These are phyloP conservation scores for Narcine bancroftii DNA, from an alignment of 2,113 vertebrate genomes.

Conservation along the genomic window DNA sequence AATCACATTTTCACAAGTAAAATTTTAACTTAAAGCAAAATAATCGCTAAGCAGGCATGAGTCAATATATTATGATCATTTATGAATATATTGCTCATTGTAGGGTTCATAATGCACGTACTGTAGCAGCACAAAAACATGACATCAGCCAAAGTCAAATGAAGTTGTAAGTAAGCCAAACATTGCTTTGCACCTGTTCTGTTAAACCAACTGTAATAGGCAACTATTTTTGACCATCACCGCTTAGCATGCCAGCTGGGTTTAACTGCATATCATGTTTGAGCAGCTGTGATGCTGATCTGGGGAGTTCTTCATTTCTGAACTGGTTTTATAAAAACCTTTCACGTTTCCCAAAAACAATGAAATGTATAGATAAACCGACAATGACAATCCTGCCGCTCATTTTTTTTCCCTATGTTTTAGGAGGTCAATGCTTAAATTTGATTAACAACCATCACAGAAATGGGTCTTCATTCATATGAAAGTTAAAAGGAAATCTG, in stretches of 20 bases:
- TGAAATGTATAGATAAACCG: not conserved
- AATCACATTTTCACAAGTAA: not conserved
- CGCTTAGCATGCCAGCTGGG: slow-evolving; percentile 18
- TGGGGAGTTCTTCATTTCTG: not conserved
- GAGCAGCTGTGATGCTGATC: not conserved
- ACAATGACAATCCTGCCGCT: too few relatives aligned
- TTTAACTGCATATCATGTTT: not conserved
- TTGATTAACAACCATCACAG: not conserved
- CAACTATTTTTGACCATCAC: slow-evolving; percentile 29
- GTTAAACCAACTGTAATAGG: not conserved
- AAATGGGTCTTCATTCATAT: not conserved
- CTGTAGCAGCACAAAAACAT: not conserved
- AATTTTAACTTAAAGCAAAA: not conserved
- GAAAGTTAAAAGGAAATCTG: not conserved
- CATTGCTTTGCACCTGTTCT: slow-evolving; percentile 7
- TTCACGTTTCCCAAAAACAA: not conserved
- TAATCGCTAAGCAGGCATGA: too few relatives aligned
- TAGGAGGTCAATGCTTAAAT: not conserved
- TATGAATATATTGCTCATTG: not conserved
- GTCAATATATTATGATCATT: not conserved
- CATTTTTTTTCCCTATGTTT: not conserved
- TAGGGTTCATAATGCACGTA: not conserved
- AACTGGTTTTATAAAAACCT: not conserved
- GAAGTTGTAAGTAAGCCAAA: slow-evolving; percentile 25
- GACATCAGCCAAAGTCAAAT: slow-evolving; percentile 19